Base-by-base conservation (phyloP, 2,797 vertebrate species). In the Sandelia bainsii region DNA sequence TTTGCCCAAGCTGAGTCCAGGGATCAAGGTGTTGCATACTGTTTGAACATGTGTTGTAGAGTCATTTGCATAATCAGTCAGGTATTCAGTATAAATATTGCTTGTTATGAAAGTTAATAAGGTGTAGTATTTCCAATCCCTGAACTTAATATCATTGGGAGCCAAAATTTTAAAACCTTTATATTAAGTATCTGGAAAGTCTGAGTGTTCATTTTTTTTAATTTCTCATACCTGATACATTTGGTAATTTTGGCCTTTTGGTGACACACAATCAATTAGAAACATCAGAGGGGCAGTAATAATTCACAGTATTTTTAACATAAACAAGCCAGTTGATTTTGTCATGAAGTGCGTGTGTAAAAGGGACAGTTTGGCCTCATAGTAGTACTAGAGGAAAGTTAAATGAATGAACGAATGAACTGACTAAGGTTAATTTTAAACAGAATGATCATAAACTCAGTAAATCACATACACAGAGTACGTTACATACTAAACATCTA, bases 1-100 rank as follows among this genome's bases (percentile, higher is more conserved):
- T 95, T 99, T 70, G 96, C 94, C 9, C 94, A 94, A 88, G 98
- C 98, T 0, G 98, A 99, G 75, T 98, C 97, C 77, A 96, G 92
- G 91, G 98, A 99, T 91, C 98, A 99, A 94, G 98, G 98, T 98
- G 64, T 40, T 29, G 52, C 44, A 44, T 8, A 19, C 13, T 29
- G 27, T 67, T 42, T 16, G 14, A 60, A 51, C 29, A 10, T 6
- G 12, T 32, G 39, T 11, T 12, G 3, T n/a, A 17, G 25, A 44
- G 3, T 62, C 34, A 46, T 10, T 37, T 37, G 49, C 14, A 10
- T 51, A 42, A 46, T 62, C 48, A 54, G 27, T 48, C 22, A 23
- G 7, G 2, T 44, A 27, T 17, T 50, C 17, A 39, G 9, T 17
- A n/a, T n/a, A n/a, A n/a, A n/a, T n/a, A 2, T 6, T 44, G 48